These are phyloP conservation scores for Parotocinclus haroldoi DNA, from an alignment of 2,797 vertebrate species.

Conservation along the genomic window DNA sequence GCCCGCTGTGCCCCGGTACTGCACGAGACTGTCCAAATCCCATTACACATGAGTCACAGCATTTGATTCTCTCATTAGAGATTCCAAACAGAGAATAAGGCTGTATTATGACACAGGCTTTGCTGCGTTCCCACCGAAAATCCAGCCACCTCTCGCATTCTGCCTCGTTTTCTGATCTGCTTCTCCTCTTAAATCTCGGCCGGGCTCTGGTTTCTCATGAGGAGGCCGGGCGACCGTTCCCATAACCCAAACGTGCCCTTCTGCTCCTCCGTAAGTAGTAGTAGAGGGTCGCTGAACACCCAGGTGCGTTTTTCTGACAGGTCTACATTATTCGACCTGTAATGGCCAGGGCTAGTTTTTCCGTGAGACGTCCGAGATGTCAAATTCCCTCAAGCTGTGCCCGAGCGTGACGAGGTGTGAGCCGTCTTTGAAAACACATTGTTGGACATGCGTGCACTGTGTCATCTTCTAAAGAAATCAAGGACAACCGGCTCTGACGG, in stretches of 20 bases:
- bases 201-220: constrained; percentile 14
- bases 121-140: constrained; percentile 62
- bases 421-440: background rate
- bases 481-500: constrained; percentile 19
- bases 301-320: too few relatives aligned
- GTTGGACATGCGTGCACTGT: background rate
- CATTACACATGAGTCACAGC: constrained; percentile 82
- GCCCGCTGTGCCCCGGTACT: constrained; percentile 80
- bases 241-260: background rate
- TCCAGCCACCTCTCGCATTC: constrained; percentile 35
- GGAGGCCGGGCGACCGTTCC: background rate
- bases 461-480: constrained; percentile 38
- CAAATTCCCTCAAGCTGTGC: too few relatives aligned
- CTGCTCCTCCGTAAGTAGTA: background rate
- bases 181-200: constrained; percentile 14
- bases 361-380: too few relatives aligned
- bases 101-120: constrained; percentile 72
- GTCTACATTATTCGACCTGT: too few relatives aligned
- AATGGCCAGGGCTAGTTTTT: too few relatives aligned
- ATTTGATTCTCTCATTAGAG: constrained; percentile 82
- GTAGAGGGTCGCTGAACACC: background rate
- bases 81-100: constrained; percentile 74
- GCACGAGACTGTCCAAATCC: constrained; percentile 83
- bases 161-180: constrained; percentile 26
- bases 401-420: background rate